Evolutionary conservation across 2,888 invertebrate genomes (phyloP).

Genomic region (Tortricodes alternella): DNA sequence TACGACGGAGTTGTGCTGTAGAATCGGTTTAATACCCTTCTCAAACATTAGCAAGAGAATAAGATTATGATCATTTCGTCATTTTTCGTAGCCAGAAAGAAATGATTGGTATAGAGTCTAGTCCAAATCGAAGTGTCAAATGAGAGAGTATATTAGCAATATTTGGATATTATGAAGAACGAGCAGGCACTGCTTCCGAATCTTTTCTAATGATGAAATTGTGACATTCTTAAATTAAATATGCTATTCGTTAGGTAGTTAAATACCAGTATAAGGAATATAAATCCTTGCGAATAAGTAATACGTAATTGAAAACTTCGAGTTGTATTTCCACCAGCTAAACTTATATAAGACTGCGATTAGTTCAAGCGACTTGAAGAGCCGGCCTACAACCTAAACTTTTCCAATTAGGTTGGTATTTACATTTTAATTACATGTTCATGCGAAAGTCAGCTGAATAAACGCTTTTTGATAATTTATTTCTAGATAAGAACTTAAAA

Average conservation of each 20-base stretch:
- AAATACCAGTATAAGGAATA: too few species aligned
- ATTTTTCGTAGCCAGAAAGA: not conserved
- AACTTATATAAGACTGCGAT: constrained; percentile 3
- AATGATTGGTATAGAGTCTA: too few species aligned
- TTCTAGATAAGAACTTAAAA: too few species aligned
- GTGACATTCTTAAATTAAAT: too few species aligned
- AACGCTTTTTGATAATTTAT: not conserved
- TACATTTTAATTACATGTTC: constrained; percentile 2
- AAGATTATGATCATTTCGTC: not conserved
- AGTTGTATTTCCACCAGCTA: not conserved
- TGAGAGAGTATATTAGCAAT: too few species aligned
- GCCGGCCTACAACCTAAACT: constrained; percentile 2
- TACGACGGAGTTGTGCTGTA: constrained; percentile 10
- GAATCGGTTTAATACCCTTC: constrained; percentile 9
- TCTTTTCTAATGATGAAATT: too few species aligned
- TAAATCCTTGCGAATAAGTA: not conserved
- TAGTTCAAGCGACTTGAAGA: constrained; percentile 11
- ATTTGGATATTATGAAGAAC: too few species aligned
- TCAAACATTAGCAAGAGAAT: constrained; percentile 4
- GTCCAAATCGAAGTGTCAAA: too few species aligned
- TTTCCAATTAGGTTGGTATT: constrained; percentile 22
- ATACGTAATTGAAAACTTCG: not conserved
- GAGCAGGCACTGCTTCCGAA: too few species aligned
- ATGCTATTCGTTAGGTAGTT: too few species aligned
- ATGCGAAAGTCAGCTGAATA: not conserved